Base-by-base conservation (phyloP, 2,888 invertebrate genomes). In the Zeuzera pyrina region DNA sequence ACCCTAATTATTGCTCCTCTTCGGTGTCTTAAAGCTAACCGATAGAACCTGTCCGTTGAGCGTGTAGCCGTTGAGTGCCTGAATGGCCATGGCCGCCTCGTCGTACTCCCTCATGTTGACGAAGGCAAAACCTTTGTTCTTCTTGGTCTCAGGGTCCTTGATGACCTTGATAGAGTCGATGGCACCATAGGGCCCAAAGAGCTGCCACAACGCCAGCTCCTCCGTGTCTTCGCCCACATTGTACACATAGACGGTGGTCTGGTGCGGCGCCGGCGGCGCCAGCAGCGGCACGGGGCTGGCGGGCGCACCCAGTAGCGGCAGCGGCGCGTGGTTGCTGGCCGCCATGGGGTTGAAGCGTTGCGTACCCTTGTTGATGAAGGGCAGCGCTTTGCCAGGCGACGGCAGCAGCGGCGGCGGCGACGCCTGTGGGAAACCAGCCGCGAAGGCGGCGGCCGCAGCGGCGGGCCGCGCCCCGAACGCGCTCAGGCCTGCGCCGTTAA, bases 1-100 rank as follows among this genome's bases (percentile, higher is more conserved):
- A 14, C 14, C 2, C 57, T 56, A 50, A 67, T 76, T 77, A 62
- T 68, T 74, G 69, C 57, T 79, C 65, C 81, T 73, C 71, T 84
- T 84, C 70, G 83, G 84, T 41, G 84, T 84, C 72, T 84, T 84
- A 79, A 84, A 84, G 72, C 81, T 84, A 77, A 84, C 84, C 31
- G 84, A 84, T 59, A 84, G 69, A 64, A 84, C 84, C 71, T 84
- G 84, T 49, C 84, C 84, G 49, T 84, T 84, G 70, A 84, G 83
- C 70, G 84, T 76, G 60, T 81, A 83, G 43, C 84, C 84, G 43
- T 84, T 84, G 57, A 84, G 78, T 32, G 81, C 78, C 63, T 83
- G 84, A 47, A 84, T 84, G 48, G 84, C 84, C 77, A 83, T 73
- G 15, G 84, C 78, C 12, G 84, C 84, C 68, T 84, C 84, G 43